Evolutionary conservation across 2,888 invertebrate species (phyloP).

Genomic region (Dilophus febrilis): DNA sequence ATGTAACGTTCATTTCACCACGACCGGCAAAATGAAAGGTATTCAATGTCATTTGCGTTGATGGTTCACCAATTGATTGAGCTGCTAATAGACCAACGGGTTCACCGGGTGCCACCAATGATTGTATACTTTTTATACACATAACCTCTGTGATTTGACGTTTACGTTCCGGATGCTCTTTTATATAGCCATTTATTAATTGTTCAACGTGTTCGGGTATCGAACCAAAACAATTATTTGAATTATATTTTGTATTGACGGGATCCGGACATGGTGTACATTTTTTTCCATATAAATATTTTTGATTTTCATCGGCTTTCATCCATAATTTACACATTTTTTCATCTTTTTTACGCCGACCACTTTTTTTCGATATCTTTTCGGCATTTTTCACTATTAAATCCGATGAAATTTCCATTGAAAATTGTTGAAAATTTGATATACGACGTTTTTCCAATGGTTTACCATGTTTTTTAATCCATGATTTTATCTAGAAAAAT

Average conservation of each 20-base stretch:
- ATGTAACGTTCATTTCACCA: slow-evolving; percentile 99
- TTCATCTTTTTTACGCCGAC: slow-evolving; percentile 41
- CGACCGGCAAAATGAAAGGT: slow-evolving; percentile 99
- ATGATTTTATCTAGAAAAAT: slow-evolving; percentile 33
- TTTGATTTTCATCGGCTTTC: slow-evolving; percentile 39
- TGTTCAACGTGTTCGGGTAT: slow-evolving; percentile 65
- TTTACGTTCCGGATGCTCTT: slow-evolving; percentile 27
- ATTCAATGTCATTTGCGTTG: slow-evolving; percentile 99
- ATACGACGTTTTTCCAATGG: slow-evolving; percentile 29
- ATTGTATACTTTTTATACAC: slow-evolving; percentile 56
- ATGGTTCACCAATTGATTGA: slow-evolving; percentile 97
- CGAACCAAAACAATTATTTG: slow-evolving; percentile 64
- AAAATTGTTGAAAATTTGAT: slow-evolving; percentile 43
- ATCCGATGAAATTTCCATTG: slow-evolving; percentile 33
- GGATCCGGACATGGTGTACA: slow-evolving; percentile 53
- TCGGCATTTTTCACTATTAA: slow-evolving; percentile 30
- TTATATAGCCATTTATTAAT: slow-evolving; percentile 43
- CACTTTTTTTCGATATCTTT: slow-evolving; percentile 33
- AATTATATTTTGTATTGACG: slow-evolving; percentile 45
- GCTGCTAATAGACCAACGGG: slow-evolving; percentile 84
- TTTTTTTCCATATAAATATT: slow-evolving; percentile 34
- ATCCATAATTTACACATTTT: slow-evolving; percentile 51
- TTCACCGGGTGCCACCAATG: slow-evolving; percentile 80
- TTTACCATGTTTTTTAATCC: slow-evolving; percentile 40
- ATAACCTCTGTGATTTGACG: slow-evolving; percentile 49